Evolutionary conservation across 2,888 invertebrate species (phyloP), one percentile per base, ranked within the genome.

Genomic region (Brachypalpus laphriformis): DNA sequence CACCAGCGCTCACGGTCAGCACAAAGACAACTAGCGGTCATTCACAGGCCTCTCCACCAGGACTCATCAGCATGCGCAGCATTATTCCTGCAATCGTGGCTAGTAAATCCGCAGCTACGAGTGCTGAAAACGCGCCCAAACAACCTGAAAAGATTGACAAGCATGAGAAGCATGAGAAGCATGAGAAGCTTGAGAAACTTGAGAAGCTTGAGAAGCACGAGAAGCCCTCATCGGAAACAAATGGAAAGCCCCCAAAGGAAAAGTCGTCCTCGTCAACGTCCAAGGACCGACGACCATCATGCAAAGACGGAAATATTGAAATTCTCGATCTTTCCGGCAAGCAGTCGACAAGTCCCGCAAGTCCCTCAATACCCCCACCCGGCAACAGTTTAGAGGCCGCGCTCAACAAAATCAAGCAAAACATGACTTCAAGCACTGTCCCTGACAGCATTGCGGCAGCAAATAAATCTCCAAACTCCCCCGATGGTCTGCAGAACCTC

Each of bases 281-380:
- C n/a, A 90, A 91, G 25, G 89, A 91, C 47, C 93, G 93, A 88
- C 87, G 91, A 37, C 89, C 89, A 18, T 87, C 88, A 14, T 88
- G 87, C 5, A 89, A 90, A 72, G 91, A 91, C 85, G 93, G 93
- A 86, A 93, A 91, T 81, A 91, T 92, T 47, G 93, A 93, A 28
- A 93, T 94, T 18, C 90, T 94, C 70, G 94, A 94, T 89, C 89
- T 94, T 56, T 94, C 94, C 0, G 91, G 91, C 4, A 91, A 90
- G 78, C 91, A 92, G 1, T 2, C 5, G 5, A 89, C 90, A 4
- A 87, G 89, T n/a, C 87, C 88, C 3, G 83, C 88, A 45, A 85
- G 87, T 14, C 82, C 88, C 28, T 51, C 78, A 40, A 57, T 74
- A 59, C 82, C 85, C 34, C 47, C 85, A 45, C 56, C 87, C 51